Percentiles rank a stretch among this genome's conserved stretches.
phyloP scores from a whole-genome alignment of 1,140 invertebrate genomes.

The Drosophila arizonae region DNA sequence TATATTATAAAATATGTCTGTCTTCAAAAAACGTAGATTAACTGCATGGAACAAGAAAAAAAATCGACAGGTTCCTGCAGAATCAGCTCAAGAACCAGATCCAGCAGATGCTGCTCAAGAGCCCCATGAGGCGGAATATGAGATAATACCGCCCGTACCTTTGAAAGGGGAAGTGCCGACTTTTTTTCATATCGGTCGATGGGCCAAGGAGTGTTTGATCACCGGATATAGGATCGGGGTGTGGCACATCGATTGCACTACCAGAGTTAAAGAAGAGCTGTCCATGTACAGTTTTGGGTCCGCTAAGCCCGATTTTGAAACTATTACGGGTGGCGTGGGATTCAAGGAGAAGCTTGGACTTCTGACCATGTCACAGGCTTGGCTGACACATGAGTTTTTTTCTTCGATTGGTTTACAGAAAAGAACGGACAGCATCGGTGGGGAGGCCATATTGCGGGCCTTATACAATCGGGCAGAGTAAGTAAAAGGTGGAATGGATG shows the following conservation, averaged over 20 bases:
- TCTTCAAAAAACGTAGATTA: too few species aligned
- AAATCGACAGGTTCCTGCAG: too few species aligned
- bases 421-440: too few species aligned
- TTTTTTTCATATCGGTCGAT: background rate
- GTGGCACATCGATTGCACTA: background rate
- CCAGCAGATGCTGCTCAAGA: too few species aligned
- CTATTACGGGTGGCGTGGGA: background rate
- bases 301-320: background rate
- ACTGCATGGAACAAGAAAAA: too few species aligned
- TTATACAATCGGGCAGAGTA: too few species aligned
- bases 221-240: background rate
- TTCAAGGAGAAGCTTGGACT: background rate
- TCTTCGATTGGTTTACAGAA: background rate
- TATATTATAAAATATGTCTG: too few species aligned
- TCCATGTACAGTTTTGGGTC: background rate
- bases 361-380: background rate
- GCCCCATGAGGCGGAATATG: background rate
- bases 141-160: background rate
- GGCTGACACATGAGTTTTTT: background rate
- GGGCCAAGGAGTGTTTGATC: background rate
- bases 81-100: too few species aligned
- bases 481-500: too few species aligned
- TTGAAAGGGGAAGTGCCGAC: background rate
- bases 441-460: too few species aligned
- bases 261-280: background rate